Conservation (phyloP, 2,797 vertebrate species). For the Hippopotamyrus pictus region DNA sequence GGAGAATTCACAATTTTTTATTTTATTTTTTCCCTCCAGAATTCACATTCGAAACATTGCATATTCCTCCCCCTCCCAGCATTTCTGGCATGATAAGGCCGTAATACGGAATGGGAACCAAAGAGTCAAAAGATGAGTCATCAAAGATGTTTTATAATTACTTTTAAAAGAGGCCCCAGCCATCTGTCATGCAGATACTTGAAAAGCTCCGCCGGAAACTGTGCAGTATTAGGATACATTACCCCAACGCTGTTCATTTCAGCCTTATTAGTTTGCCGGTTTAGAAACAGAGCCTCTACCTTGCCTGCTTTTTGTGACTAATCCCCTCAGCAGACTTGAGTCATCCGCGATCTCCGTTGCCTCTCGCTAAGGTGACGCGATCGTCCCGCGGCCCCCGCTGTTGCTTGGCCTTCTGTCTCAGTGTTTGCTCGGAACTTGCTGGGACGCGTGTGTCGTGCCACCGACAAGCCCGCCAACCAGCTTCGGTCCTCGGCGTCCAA, state of each 20-base stretch:
- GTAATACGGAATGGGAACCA: not conserved
- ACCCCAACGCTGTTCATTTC: not conserved
- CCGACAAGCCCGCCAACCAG: not conserved
- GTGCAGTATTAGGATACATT: not conserved
- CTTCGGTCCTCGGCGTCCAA: not conserved
- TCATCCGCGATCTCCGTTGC: not conserved
- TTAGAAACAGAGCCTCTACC: not conserved
- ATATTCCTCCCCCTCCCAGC: not conserved
- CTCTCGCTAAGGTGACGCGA: not conserved
- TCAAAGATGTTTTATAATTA: conserved; percentile 14
- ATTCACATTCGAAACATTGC: not conserved
- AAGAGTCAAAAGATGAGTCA: conserved; percentile 14
- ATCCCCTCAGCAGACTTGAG: not conserved
- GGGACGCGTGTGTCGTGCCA: not conserved
- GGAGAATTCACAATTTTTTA: not conserved
- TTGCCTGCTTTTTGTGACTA: not conserved
- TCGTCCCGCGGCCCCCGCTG: not conserved
- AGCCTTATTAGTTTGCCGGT: not conserved
- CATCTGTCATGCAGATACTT: not conserved
- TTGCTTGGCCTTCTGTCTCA: conserved; percentile 1
- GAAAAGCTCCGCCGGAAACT: not conserved
- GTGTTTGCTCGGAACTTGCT: not conserved
- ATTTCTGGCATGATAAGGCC: not conserved
- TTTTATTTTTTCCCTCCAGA: not conserved
- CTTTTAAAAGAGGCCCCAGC: conserved; percentile 5